A percentile compares a stretch with the other conserved stretches of the same genome.
These are phyloP conservation scores for Polia nebulosa DNA, from an alignment of 2,888 invertebrate species.

Conservation along the genomic window DNA sequence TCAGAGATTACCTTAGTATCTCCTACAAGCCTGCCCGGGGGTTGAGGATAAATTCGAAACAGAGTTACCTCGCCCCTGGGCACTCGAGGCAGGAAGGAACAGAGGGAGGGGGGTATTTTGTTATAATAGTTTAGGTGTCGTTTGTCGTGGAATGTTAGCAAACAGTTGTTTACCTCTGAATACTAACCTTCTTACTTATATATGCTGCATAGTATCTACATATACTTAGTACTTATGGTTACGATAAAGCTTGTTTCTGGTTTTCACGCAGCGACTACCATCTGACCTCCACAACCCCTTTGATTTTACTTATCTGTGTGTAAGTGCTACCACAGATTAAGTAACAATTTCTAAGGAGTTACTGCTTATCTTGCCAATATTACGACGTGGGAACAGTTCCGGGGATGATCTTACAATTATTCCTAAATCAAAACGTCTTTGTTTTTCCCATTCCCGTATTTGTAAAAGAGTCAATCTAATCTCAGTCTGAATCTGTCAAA, in stretches of 20 bases:
- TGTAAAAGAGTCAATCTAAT: too few relatives aligned
- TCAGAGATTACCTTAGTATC: too few relatives aligned
- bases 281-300: slow-evolving; percentile 38
- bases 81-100: too few relatives aligned
- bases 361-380: not conserved
- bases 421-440: not conserved
- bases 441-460: too few relatives aligned
- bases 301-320: slow-evolving; percentile 35
- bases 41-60: too few relatives aligned
- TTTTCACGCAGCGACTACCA: slow-evolving; percentile 18
- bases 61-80: too few relatives aligned
- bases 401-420: not conserved
- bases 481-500: too few relatives aligned
- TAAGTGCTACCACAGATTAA: slow-evolving; percentile 26
- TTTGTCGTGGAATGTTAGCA: not conserved
- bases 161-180: not conserved
- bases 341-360: slow-evolving; percentile 12
- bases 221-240: not conserved
- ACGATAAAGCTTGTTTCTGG: slow-evolving; percentile 27
- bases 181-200: not conserved
- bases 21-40: too few relatives aligned
- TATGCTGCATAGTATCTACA: not conserved
- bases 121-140: not conserved
- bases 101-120: too few relatives aligned
- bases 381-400: not conserved